Evolutionary conservation across 1,140 invertebrate species (phyloP).

Genomic region (Nautilus pompilius): DNA sequence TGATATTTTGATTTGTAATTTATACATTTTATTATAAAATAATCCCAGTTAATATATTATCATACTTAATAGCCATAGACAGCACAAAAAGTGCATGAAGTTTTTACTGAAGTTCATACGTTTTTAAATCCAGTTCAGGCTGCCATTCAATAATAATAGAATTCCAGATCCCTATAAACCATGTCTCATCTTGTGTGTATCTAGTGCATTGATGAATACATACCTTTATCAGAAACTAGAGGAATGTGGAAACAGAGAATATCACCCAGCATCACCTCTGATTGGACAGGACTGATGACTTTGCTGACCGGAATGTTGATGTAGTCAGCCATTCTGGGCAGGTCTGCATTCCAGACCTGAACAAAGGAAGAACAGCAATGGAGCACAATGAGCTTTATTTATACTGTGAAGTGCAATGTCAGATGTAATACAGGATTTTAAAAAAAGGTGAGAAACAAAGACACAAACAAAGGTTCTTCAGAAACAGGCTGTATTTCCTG

Average conservation of each 20-base stretch:
- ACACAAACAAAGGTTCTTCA: no score
- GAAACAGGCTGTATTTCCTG: no score
- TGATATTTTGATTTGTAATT: no score
- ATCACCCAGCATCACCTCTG: slow-evolving; percentile 40
- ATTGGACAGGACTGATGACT: slow-evolving; percentile 45
- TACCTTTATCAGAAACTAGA: slow-evolving; percentile 45
- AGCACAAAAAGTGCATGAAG: neutral
- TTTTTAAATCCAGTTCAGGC: neutral
- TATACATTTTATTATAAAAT: no score
- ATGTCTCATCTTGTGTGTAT: neutral
- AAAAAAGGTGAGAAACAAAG: no score
- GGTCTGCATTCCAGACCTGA: slow-evolving; percentile 53
- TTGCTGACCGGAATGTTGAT: slow-evolving; percentile 50
- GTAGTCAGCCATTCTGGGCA: slow-evolving; percentile 51
- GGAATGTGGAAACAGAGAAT: slow-evolving; percentile 50
- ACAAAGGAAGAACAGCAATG: slow-evolving; percentile 2
- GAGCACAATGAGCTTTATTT: no score
- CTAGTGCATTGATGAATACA: neutral
- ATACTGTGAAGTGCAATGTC: no score
- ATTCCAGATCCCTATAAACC: slow-evolving; percentile 5
- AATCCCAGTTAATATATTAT: neutral
- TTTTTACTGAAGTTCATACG: neutral
- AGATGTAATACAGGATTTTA: no score
- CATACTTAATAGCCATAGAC: neutral
- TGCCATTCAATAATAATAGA: neutral